These are phyloP conservation scores for Cerceris rybyensis DNA, from an alignment of 2,888 invertebrate genomes.

Conservation along the genomic window DNA sequence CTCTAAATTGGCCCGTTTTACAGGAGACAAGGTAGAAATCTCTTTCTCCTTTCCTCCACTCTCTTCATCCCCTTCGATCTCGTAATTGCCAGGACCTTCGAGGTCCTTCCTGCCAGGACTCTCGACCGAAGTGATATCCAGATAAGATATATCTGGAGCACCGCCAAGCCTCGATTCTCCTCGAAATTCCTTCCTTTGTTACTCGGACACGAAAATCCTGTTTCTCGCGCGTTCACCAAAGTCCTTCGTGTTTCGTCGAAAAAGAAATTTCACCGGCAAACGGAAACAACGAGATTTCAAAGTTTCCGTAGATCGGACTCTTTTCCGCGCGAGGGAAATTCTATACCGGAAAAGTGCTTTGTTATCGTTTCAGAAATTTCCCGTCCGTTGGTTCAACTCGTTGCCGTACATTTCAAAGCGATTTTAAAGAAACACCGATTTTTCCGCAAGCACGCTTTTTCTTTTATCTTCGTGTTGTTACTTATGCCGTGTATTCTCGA, in stretches of 20 bases:
- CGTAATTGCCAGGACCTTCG: slow-evolving; percentile 51
- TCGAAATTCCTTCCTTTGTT: slow-evolving; percentile 34
- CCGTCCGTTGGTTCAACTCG: neutral
- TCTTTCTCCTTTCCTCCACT: neutral
- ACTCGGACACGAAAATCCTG: slow-evolving; percentile 28
- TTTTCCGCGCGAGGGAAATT: neutral
- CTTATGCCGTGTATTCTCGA: too few species aligned
- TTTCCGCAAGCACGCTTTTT: neutral
- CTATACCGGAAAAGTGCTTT: neutral
- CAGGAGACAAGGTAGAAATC: slow-evolving; percentile 5
- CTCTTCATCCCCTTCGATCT: slow-evolving; percentile 6
- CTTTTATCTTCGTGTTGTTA: too few species aligned
- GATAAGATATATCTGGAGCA: slow-evolving; percentile 71
- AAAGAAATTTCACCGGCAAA: slow-evolving; percentile 14
- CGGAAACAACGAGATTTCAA: slow-evolving; percentile 32
- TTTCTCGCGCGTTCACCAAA: neutral
- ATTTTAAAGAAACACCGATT: neutral
- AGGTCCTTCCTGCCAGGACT: slow-evolving; percentile 29
- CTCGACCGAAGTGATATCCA: slow-evolving; percentile 24
- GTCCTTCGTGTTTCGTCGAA: neutral
- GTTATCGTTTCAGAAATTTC: neutral
- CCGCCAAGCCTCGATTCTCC: slow-evolving; percentile 71
- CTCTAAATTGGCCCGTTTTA: slow-evolving; percentile 44
- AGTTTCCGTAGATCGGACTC: slow-evolving; percentile 32
- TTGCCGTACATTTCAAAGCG: neutral